Conservation (phyloP, 2,113 vertebrate species). For the Eurypyga helias region DNA sequence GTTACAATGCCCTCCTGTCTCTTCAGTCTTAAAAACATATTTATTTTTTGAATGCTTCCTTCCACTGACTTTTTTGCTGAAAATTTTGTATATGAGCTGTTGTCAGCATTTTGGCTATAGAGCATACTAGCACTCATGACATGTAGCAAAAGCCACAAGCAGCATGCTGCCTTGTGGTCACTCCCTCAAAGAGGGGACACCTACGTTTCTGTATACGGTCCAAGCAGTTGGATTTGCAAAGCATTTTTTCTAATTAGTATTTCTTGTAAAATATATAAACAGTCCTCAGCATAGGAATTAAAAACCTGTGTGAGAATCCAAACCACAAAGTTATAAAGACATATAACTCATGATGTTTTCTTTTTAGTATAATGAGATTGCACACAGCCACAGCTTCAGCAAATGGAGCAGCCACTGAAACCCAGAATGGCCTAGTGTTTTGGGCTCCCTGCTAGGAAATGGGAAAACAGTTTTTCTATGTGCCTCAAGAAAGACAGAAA, state of each 20-base stretch:
- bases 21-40: conserved; percentile 64
- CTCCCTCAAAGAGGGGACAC: conserved; percentile 41
- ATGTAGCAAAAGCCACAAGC: conserved; percentile 49
- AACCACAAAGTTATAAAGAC: conserved; percentile 58
- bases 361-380: conserved; percentile 27
- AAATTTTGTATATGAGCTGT: conserved; percentile 64
- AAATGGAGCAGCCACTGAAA: conserved; percentile 23
- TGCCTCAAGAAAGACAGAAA: not conserved
- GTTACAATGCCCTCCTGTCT: conserved; percentile 62
- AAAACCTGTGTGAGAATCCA: conserved; percentile 63
- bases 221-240: conserved; percentile 45
- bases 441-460: conserved; percentile 23
- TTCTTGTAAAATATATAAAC: conserved; percentile 68
- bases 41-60: conserved; percentile 61
- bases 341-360: conserved; percentile 49
- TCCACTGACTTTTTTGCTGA: conserved; percentile 9
- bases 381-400: conserved; percentile 24
- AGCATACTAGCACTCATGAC: not conserved
- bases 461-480: conserved; percentile 12
- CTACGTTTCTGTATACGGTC: conserved; percentile 40
- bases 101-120: conserved; percentile 67
- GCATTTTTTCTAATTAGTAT: conserved; percentile 56
- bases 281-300: conserved; percentile 37
- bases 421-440: not conserved
- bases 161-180: conserved; percentile 51